These are phyloP conservation scores for Eucera pruinosa DNA, from an alignment of 2,888 invertebrate species.

Conservation along the genomic window DNA sequence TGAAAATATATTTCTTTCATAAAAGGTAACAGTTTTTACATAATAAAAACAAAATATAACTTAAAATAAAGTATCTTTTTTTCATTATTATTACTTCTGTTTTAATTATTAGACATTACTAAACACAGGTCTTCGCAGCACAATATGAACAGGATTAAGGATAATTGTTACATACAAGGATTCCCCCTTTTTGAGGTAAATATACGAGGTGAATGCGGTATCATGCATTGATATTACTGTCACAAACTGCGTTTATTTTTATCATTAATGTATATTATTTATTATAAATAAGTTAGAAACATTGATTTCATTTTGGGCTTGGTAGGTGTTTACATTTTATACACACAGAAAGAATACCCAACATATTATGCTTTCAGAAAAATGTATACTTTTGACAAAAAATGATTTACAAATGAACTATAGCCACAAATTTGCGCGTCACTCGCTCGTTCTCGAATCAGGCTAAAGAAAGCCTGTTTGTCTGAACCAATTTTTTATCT, in stretches of 20 bases:
- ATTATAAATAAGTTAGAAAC: slow-evolving; percentile 85
- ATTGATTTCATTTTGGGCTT: slow-evolving; percentile 81
- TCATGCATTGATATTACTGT: slow-evolving; percentile 70
- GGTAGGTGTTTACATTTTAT: slow-evolving; percentile 84
- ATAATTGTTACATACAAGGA: slow-evolving; percentile 23
- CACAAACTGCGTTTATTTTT: slow-evolving; percentile 81
- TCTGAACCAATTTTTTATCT: slow-evolving; percentile 55
- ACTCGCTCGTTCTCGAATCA: slow-evolving; percentile 65
- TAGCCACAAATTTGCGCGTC: slow-evolving; percentile 82
- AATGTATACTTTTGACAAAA: slow-evolving; percentile 86
- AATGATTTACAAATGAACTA: slow-evolving; percentile 86
- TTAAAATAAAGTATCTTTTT: slow-evolving; percentile 11
- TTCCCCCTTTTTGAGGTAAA: slow-evolving; percentile 22
- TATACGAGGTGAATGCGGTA: slow-evolving; percentile 45
- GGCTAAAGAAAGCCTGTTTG: slow-evolving; percentile 58
- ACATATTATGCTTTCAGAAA: slow-evolving; percentile 83
- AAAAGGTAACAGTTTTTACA: slow-evolving; percentile 33
- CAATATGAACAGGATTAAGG: slow-evolving; percentile 24
- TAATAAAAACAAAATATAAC: slow-evolving; percentile 34
- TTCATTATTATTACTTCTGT: no score
- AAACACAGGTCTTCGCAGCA: slow-evolving; percentile 6
- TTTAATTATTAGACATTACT: slow-evolving; percentile 26
- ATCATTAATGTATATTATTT: slow-evolving; percentile 84
- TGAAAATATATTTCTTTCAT: slow-evolving; percentile 33
- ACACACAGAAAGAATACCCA: slow-evolving; percentile 83